Evolutionary conservation across 30 jellyfish, hydroid and myxozoan genomes (phyloP).

Genomic region (Mastigias papua): DNA sequence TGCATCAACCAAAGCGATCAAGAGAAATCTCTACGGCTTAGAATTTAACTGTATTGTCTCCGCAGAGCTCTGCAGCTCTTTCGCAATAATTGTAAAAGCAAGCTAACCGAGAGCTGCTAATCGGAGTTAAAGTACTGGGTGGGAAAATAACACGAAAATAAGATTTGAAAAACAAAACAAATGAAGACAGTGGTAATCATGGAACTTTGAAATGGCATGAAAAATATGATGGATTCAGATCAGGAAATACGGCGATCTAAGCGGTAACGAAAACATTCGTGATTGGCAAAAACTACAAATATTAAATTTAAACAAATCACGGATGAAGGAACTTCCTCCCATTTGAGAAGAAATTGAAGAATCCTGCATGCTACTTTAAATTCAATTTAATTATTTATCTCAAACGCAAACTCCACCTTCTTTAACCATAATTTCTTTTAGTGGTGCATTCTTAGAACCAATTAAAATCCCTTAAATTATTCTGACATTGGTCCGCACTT

Average conservation of each 20-base stretch:
- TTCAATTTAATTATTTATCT: background rate
- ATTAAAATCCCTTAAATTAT: background rate
- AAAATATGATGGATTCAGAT: background rate
- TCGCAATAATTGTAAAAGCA: background rate
- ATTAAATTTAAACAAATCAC: background rate
- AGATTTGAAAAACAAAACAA: background rate
- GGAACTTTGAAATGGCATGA: background rate
- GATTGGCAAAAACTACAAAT: background rate
- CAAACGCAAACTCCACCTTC: background rate
- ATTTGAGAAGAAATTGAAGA: background rate
- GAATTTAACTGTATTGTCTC: too few species aligned
- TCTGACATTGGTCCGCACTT: background rate
- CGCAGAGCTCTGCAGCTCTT: too few species aligned
- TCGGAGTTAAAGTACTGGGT: too few species aligned
- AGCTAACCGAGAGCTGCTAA: too few species aligned
- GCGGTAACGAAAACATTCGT: slow-evolving; percentile 6
- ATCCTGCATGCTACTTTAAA: background rate
- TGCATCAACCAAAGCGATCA: too few species aligned
- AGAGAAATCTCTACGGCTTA: too few species aligned
- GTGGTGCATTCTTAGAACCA: background rate
- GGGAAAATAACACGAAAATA: background rate
- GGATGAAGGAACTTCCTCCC: background rate
- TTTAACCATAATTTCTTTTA: background rate
- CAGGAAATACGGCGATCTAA: slow-evolving; percentile 9
- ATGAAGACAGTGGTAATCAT: background rate